Evolutionary conservation across 2,797 vertebrate species (phyloP).

Genomic region (Naso thynnoides): DNA sequence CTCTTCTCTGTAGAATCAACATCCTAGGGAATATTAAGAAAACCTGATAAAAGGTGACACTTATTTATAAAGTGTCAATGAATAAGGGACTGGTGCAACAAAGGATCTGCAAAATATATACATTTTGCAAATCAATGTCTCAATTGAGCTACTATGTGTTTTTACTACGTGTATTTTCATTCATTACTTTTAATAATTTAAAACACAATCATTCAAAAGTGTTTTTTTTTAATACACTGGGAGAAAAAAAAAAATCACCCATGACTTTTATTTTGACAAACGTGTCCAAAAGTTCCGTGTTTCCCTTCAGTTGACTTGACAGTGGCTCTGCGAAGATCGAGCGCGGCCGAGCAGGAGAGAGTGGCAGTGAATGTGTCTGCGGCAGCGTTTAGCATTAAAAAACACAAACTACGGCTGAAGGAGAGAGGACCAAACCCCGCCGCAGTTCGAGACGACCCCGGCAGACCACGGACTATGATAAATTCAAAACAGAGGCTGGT

Average conservation of each 20-base stretch:
- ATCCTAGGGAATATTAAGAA: background rate
- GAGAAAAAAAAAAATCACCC: background rate
- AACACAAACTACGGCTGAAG: conserved; percentile 58
- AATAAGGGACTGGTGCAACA: background rate
- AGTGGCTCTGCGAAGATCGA: conserved; percentile 38
- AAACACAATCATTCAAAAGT: background rate
- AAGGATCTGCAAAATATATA: background rate
- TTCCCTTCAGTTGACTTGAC: background rate
- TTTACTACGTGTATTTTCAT: too few relatives aligned
- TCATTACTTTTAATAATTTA: too few relatives aligned
- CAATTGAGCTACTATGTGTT: background rate
- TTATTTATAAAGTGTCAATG: background rate
- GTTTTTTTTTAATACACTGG: too few relatives aligned
- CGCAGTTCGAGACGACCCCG: conserved; percentile 53
- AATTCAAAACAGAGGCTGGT: conserved; percentile 31
- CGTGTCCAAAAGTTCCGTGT: background rate
- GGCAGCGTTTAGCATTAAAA: conserved; percentile 75
- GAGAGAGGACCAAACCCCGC: conserved; percentile 53
- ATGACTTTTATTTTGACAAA: conserved; percentile 59
- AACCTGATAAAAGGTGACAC: background rate
- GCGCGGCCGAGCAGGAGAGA: conserved; percentile 73
- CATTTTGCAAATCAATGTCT: background rate
- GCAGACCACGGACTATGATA: conserved; percentile 68
- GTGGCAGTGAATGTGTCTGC: conserved; percentile 75
- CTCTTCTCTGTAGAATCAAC: background rate